Percentiles rank a stretch among this genome's conserved stretches.
phyloP scores from a whole-genome alignment of 1,140 invertebrate genomes.

The Anthonomus grandis region DNA sequence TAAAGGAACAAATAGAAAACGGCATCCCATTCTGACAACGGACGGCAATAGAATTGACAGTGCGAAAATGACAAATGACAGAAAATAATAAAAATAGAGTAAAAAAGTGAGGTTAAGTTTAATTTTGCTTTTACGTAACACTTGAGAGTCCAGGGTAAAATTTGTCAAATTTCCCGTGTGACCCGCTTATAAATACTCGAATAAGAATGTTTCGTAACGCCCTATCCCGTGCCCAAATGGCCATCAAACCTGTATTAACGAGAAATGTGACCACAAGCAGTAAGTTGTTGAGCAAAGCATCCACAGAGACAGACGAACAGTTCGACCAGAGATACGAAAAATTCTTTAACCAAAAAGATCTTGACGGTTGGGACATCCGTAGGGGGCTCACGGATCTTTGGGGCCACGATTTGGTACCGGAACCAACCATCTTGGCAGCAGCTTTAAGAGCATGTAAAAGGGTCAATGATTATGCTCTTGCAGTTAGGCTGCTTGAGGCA shows the following conservation, averaged over 20 bases:
- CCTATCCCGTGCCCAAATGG: conserved; percentile 29
- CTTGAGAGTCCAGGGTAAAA: no score
- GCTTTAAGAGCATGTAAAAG: conserved; percentile 89
- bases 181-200: no score
- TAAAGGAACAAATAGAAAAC: no score
- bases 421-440: conserved; percentile 89
- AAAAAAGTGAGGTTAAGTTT: no score
- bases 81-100: no score
- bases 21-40: no score
- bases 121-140: no score
- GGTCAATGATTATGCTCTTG: conserved; percentile 91
- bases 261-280: conserved; percentile 29
- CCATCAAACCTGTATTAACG: conserved; percentile 28
- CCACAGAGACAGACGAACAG: conserved; percentile 46
- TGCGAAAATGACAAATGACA: no score
- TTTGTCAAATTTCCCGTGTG: no score
- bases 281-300: conserved; percentile 26
- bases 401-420: conserved; percentile 91
- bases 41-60: no score
- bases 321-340: conserved; percentile 65
- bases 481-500: conserved; percentile 89
- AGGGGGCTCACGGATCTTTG: conserved; percentile 80
- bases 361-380: conserved; percentile 95
- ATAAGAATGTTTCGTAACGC: conserved; percentile 42
- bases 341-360: conserved; percentile 84